Evolutionary conservation across 1,140 invertebrate genomes (phyloP).

Genomic region (Camponotus floridanus): DNA sequence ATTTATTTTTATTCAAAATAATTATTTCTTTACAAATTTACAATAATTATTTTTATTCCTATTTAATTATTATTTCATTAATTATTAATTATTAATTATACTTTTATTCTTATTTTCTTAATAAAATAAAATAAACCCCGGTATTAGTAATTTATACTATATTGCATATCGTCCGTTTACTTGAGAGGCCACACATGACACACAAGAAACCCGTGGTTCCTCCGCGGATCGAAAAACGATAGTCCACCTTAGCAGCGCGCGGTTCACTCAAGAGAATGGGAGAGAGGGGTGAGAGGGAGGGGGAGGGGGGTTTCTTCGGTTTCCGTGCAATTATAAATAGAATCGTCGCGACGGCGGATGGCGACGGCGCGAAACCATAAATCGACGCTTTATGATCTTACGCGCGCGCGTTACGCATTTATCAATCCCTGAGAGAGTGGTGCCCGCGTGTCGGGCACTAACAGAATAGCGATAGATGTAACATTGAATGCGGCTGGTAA

Average conservation of each 20-base stretch:
- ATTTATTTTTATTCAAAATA: too few relatives aligned
- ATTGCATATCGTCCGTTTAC: too few relatives aligned
- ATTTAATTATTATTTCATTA: too few relatives aligned
- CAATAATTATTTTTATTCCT: too few relatives aligned
- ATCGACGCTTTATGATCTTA: slow-evolving; percentile 77
- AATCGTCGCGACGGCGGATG: slow-evolving; percentile 66
- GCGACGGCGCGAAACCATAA: slow-evolving; percentile 78
- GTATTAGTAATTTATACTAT: too few relatives aligned
- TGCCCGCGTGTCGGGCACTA: slow-evolving; percentile 8
- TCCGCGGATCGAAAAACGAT: slow-evolving; percentile 15
- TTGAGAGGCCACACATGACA: not conserved
- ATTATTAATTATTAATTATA: too few relatives aligned
- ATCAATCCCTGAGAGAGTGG: slow-evolving; percentile 30
- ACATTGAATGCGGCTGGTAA: slow-evolving; percentile 54
- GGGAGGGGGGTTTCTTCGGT: not conserved
- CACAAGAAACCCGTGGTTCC: not conserved
- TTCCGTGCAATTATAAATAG: slow-evolving; percentile 75
- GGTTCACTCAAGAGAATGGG: not conserved
- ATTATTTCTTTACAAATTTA: too few relatives aligned
- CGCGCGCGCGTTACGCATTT: slow-evolving; percentile 60
- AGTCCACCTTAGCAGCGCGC: slow-evolving; percentile 7
- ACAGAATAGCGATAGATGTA: slow-evolving; percentile 58
- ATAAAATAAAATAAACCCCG: too few relatives aligned
- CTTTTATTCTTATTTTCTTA: too few relatives aligned
- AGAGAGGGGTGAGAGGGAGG: not conserved